These are phyloP conservation scores for Gadopsis bispinosus DNA, from an alignment of 2,797 vertebrate genomes.

Conservation along the genomic window DNA sequence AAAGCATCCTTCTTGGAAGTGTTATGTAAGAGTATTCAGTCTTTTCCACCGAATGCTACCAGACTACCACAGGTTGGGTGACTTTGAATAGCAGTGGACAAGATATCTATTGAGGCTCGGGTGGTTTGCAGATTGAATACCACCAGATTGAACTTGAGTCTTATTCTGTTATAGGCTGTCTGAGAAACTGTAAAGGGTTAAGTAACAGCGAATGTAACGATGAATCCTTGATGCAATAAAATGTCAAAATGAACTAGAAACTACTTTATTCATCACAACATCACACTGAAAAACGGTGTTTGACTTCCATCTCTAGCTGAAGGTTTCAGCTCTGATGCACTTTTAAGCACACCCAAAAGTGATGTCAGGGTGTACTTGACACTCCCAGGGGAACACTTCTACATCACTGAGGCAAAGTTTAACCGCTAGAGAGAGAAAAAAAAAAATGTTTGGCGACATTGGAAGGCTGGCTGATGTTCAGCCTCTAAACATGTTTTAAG, in stretches of 20 bases:
- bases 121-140: conserved; percentile 3
- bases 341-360: neutral
- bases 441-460: neutral
- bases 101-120: conserved; percentile 7
- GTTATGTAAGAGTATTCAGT: conserved; percentile 37
- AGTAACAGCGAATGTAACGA: neutral
- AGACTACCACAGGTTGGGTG: conserved; percentile 33
- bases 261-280: neutral
- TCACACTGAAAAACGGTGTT: neutral
- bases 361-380: conserved; percentile 2
- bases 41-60: conserved; percentile 42
- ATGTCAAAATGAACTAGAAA: neutral
- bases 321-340: neutral
- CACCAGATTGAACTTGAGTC: neutral
- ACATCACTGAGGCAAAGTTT: neutral
- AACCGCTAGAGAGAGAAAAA: neutral
- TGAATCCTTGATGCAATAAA: neutral
- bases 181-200: neutral
- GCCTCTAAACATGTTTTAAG: neutral
- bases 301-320: neutral
- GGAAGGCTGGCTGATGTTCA: neutral
- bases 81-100: conserved; percentile 28
- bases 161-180: neutral
- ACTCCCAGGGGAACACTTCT: neutral
- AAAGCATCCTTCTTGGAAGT: conserved; percentile 2